Conservation (phyloP, 2,888 invertebrate genomes). For the Tenthredo livida region DNA sequence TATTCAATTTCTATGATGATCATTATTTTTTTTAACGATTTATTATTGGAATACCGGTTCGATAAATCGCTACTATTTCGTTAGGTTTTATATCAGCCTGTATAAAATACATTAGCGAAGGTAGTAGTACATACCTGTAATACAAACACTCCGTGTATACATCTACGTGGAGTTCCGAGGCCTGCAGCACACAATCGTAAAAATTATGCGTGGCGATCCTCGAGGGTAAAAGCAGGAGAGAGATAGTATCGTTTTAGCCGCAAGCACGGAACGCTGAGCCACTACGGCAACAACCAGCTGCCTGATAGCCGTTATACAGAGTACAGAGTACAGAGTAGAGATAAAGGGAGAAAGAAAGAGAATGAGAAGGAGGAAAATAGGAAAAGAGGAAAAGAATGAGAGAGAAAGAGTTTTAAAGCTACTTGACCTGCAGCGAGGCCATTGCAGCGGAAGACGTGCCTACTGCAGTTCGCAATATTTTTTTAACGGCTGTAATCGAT, state of each 20-base stretch:
- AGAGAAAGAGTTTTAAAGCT: slow-evolving; percentile 23
- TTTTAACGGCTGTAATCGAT: slow-evolving; percentile 1
- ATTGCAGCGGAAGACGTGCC: background rate
- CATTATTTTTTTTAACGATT: background rate
- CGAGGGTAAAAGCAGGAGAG: slow-evolving; percentile 37
- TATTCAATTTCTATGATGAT: background rate
- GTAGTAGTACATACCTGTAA: background rate
- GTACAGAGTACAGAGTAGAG: background rate
- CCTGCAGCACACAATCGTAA: slow-evolving; percentile 39
- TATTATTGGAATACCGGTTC: background rate
- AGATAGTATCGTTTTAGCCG: slow-evolving; percentile 53
- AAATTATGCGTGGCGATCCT: slow-evolving; percentile 40
- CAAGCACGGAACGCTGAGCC: slow-evolving; percentile 48
- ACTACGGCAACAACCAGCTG: slow-evolving; percentile 47
- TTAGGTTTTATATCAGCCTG: background rate
- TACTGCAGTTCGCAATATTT: slow-evolving; percentile 6
- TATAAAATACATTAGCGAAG: background rate
- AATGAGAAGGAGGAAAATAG: background rate
- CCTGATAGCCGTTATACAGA: slow-evolving; percentile 48
- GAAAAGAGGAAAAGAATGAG: background rate
- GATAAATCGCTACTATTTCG: too few relatives aligned
- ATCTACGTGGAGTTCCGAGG: background rate
- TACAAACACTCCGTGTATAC: background rate
- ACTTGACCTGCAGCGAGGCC: slow-evolving; percentile 42
- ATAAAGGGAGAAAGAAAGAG: background rate